Evolutionary conservation across 2,797 vertebrate species (phyloP).

Genomic region (Triplophysa bombifrons): DNA sequence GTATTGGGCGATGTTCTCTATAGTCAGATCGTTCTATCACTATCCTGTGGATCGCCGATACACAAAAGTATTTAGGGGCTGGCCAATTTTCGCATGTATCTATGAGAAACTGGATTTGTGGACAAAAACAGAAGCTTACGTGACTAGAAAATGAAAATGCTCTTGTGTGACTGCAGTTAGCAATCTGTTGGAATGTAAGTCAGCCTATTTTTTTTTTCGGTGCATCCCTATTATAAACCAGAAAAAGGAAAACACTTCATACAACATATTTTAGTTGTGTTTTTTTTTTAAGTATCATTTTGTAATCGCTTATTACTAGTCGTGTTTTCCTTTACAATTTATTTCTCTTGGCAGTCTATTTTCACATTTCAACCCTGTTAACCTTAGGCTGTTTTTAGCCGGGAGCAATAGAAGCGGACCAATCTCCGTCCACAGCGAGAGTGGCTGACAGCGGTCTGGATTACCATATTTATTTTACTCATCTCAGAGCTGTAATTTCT

Average conservation of each 20-base stretch:
- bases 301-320: background rate
- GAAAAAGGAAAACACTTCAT: background rate
- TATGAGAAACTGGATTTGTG: too few relatives aligned
- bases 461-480: slow-evolving; percentile 64
- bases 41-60: too few relatives aligned
- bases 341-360: background rate
- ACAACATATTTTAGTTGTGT: background rate
- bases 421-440: slow-evolving; percentile 59
- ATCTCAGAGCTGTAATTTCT: slow-evolving; percentile 60
- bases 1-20: too few relatives aligned
- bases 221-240: background rate
- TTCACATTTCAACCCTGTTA: slow-evolving; percentile 29
- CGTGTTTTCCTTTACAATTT: slow-evolving; percentile 16
- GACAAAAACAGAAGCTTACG: too few relatives aligned
- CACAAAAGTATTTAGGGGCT: too few relatives aligned
- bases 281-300: background rate
- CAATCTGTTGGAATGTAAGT: too few relatives aligned
- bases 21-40: too few relatives aligned
- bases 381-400: slow-evolving; percentile 55
- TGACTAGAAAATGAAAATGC: too few relatives aligned
- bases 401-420: slow-evolving; percentile 65
- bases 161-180: too few relatives aligned
- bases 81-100: too few relatives aligned
- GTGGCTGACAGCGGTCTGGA: slow-evolving; percentile 62
- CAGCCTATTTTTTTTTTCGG: too few relatives aligned